These are phyloP conservation scores for Gephyroberyx darwinii DNA, from an alignment of 2,797 vertebrate genomes.

Conservation along the genomic window DNA sequence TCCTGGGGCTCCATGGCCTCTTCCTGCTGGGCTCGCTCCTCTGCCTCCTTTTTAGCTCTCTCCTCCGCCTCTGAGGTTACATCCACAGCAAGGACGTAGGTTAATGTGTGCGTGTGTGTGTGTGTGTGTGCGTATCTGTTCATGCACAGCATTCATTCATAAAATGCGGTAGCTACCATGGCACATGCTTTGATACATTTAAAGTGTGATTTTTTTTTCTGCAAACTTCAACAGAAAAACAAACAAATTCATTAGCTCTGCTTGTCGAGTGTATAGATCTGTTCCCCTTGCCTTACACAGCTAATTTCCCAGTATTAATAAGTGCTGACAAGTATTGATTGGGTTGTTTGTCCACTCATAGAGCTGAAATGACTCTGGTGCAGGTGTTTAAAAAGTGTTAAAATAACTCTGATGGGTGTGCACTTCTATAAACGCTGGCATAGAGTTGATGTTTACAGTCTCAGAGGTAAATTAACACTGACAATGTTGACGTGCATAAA, in stretches of 20 bases:
- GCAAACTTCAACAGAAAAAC: too few species aligned
- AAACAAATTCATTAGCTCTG: too few species aligned
- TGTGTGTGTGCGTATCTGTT: neutral
- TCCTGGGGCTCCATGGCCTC: constrained; percentile 80
- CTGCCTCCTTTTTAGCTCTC: constrained; percentile 74
- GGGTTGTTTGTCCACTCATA: neutral
- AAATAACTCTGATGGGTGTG: neutral
- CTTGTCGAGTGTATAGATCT: too few species aligned
- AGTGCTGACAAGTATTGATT: neutral
- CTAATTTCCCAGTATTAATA: too few species aligned
- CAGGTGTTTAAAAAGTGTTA: neutral
- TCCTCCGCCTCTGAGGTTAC: constrained; percentile 85
- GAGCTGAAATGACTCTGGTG: neutral
- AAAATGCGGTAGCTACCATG: too few species aligned
- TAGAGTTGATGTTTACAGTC: neutral
- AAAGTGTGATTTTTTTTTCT: too few species aligned
- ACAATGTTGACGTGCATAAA: constrained; percentile 2
- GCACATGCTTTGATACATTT: too few species aligned
- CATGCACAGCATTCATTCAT: constrained; percentile 2
- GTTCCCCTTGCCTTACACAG: too few species aligned
- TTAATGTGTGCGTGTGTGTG: constrained; percentile 14
- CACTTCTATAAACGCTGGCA: neutral
- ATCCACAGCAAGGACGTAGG: constrained; percentile 4
- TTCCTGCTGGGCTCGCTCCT: constrained; percentile 75
- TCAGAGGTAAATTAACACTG: neutral